Conservation (phyloP, 2,888 invertebrate species). For the Rhamphomyia laevipes region DNA sequence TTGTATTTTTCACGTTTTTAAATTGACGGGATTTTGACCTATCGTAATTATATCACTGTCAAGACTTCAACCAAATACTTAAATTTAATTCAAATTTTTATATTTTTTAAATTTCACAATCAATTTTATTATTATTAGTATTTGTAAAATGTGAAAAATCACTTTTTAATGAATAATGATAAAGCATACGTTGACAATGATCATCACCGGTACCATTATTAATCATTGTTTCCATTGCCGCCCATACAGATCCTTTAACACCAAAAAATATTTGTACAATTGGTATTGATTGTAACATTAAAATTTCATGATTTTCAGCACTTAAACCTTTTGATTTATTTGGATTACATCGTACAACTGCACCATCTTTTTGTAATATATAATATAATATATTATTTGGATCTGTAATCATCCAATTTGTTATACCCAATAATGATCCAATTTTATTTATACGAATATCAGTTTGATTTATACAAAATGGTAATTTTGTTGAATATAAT, state of each 20-base stretch:
- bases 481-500: neutral
- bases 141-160: too few species aligned
- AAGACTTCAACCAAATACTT: too few species aligned
- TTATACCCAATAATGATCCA: conserved; percentile 13
- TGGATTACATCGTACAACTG: conserved; percentile 17
- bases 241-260: conserved; percentile 16
- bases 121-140: too few species aligned
- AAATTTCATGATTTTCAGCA: conserved; percentile 18
- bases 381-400: conserved; percentile 14
- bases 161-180: neutral
- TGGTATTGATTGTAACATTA: conserved; percentile 12
- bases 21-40: too few species aligned
- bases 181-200: conserved; percentile 5
- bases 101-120: too few species aligned
- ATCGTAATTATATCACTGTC: too few species aligned
- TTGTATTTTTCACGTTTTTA: too few species aligned
- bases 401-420: conserved; percentile 14
- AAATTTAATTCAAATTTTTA: too few species aligned
- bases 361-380: conserved; percentile 14
- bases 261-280: conserved; percentile 17
- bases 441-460: conserved; percentile 9
- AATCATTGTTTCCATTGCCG: conserved; percentile 8
- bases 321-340: conserved; percentile 7
- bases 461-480: neutral
- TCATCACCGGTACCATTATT: neutral